Evolutionary conservation across 2,113 vertebrate species (phyloP).

Genomic region (Passer domesticus): DNA sequence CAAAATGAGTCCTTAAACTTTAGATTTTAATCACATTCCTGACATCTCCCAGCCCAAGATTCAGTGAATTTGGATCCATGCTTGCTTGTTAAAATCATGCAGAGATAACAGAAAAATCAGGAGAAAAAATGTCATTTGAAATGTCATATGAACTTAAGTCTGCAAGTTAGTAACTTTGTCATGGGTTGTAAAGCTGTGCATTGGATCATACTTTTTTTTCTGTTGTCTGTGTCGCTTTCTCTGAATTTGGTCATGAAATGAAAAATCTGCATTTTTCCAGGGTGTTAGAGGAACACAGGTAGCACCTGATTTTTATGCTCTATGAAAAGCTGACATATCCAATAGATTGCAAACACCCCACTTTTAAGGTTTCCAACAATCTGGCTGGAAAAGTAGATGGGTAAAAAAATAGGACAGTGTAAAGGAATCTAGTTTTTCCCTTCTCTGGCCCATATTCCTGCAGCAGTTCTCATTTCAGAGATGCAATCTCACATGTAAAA

Average conservation of each 20-base stretch:
- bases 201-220: background rate
- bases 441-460: background rate
- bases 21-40: background rate
- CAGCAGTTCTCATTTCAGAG: constrained; percentile 35
- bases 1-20: background rate
- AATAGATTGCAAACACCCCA: background rate
- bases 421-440: background rate
- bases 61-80: background rate
- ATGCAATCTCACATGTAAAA: constrained; percentile 36
- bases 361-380: background rate
- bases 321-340: background rate
- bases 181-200: background rate
- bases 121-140: background rate
- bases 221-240: background rate
- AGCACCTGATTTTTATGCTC: background rate
- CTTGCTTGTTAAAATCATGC: background rate
- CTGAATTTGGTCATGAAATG: background rate
- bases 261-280: background rate
- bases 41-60: background rate
- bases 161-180: background rate
- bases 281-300: background rate
- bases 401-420: background rate
- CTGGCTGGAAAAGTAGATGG: background rate
- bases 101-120: background rate
- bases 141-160: background rate